A percentile compares a stretch with the other conserved stretches of the same genome.
phyloP scores from a whole-genome alignment of 2,888 invertebrate genomes.

The Craniophora ligustri region DNA sequence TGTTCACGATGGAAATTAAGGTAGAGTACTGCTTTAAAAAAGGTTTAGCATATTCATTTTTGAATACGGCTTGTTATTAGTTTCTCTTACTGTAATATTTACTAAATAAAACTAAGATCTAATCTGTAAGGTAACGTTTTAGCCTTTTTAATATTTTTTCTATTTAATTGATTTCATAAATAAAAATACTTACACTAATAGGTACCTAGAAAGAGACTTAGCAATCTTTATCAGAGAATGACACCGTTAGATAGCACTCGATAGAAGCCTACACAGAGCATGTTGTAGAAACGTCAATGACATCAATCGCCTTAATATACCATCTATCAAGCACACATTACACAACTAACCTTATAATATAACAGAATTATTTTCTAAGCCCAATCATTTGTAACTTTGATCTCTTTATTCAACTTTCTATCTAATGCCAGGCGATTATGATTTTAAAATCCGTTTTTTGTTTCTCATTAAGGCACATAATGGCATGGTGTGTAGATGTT shows the following conservation, averaged over 20 bases:
- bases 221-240: no score
- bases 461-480: slow-evolving; percentile 27
- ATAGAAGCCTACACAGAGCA: not conserved
- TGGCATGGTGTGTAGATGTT: slow-evolving; percentile 11
- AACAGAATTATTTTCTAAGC: slow-evolving; percentile 33
- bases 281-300: not conserved
- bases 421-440: slow-evolving; percentile 19
- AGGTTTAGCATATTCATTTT: no score
- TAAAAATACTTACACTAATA: no score
- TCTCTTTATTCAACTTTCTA: slow-evolving; percentile 50
- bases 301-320: not conserved
- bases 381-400: slow-evolving; percentile 47
- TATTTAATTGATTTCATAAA: no score
- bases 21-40: no score
- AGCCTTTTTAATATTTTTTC: no score
- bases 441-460: not conserved
- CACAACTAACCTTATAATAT: slow-evolving; percentile 12
- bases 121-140: no score
- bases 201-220: no score
- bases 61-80: no score
- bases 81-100: no score
- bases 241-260: not conserved
- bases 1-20: no score
- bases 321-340: not conserved
- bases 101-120: no score